Conservation (phyloP, 2,888 invertebrate genomes). For the Lissonota sp. region DNA sequence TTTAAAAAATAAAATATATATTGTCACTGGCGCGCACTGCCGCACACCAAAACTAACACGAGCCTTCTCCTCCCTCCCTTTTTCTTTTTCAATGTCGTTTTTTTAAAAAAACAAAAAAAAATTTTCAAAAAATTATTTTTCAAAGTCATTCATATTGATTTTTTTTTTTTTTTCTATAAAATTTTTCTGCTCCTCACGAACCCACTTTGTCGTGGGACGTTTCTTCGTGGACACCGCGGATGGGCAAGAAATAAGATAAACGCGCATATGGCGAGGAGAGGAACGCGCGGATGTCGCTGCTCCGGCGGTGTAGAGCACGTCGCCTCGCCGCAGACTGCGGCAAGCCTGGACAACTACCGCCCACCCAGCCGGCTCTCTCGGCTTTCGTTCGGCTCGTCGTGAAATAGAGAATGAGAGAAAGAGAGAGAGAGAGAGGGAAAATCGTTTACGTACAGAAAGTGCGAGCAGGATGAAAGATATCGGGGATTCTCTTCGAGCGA, state of each 20-base stretch:
- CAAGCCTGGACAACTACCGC: conserved; percentile 79
- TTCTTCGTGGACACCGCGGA: conserved; percentile 26
- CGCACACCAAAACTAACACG: conserved; percentile 36
- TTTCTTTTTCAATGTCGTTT: background rate
- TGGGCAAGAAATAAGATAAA: conserved; percentile 61
- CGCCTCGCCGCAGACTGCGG: conserved; percentile 80
- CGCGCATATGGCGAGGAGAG: conserved; percentile 72
- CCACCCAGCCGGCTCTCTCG: conserved; percentile 77
- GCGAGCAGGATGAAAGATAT: conserved; percentile 22
- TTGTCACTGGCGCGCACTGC: conserved; percentile 49
- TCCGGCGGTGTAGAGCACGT: conserved; percentile 77
- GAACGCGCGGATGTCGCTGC: conserved; percentile 73
- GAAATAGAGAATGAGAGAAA: conserved; percentile 47
- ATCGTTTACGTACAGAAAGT: too few relatives aligned
- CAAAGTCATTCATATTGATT: background rate
- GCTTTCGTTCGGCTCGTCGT: conserved; percentile 30
- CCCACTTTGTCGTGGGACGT: conserved; percentile 26
- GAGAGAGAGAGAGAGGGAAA: conserved; percentile 24
- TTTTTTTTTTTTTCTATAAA: conserved; percentile 5
- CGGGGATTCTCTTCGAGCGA: conserved; percentile 28
- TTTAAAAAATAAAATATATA: conserved; percentile 5
- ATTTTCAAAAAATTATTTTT: conserved; percentile 2
- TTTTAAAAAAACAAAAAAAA: background rate
- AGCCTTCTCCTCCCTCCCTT: conserved; percentile 15
- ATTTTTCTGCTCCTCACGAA: background rate